phyloP scores from a whole-genome alignment of 1,140 invertebrate species.

The Euura lappo region DNA sequence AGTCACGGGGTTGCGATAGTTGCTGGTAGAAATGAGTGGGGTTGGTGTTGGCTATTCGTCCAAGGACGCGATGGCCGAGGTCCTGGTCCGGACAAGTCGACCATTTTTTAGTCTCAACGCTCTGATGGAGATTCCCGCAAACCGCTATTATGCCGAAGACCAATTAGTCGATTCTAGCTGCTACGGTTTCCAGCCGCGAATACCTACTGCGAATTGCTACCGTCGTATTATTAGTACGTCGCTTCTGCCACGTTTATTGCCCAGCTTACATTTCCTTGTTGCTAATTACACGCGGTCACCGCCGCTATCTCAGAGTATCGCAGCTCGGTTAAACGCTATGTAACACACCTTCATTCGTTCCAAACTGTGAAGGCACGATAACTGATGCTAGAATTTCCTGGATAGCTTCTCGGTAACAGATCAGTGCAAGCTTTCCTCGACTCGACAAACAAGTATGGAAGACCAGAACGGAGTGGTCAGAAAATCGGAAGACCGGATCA shows the following conservation, averaged over 20 bases:
- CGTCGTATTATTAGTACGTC: background rate
- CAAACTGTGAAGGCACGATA: too few species aligned
- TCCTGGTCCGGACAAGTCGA: background rate
- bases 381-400: too few species aligned
- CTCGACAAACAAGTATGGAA: too few species aligned
- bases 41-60: too few species aligned
- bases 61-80: too few species aligned
- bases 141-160: background rate
- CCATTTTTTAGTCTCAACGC: conserved; percentile 43
- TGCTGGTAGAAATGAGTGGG: conserved; percentile 16
- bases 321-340: too few species aligned
- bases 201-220: background rate
- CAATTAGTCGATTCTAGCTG: background rate
- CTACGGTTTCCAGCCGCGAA: background rate
- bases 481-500: too few species aligned
- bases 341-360: too few species aligned
- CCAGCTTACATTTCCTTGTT: conserved; percentile 1
- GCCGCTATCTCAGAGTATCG: too few species aligned
- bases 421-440: too few species aligned
- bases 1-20: conserved; percentile 28
- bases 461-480: too few species aligned
- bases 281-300: background rate
- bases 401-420: too few species aligned
- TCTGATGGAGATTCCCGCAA: conserved; percentile 24
- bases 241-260: conserved; percentile 4